Evolutionary conservation across 2,113 vertebrate species (phyloP), one percentile per base, ranked within the genome.

Genomic region (Oxyura jamaicensis): DNA sequence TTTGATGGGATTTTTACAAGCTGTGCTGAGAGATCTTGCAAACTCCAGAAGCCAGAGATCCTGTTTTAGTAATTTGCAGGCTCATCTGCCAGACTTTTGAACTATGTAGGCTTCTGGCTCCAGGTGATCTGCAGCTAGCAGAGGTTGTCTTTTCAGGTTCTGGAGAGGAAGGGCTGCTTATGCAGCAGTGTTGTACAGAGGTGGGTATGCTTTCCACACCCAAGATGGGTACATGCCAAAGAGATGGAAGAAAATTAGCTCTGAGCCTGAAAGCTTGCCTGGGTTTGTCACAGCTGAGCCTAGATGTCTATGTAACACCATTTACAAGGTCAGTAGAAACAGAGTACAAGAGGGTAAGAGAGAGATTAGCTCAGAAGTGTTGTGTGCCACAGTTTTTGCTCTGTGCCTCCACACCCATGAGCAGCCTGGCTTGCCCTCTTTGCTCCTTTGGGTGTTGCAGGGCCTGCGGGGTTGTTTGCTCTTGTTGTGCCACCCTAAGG

Each of bases 1-100:
- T 94, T 93, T 86, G 63, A 80, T 77, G 46, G 22, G 72, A 91
- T 96, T 91, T 87, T 82, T 94, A 67, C 72, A n/a, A 81, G 76
- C 52, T 91, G 35, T 72, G 36, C 75, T 63, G 74, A 81, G 63
- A 90, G 90, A 78, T 23, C 62, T 48, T 50, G 56, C 77, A 48
- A 89, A 92, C 31, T 90, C 69, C 60, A 87, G 82, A 69, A 60
- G 67, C 60, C 48, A 62, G 60, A 87, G 69, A 86, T 95, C 36
- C 78, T 79, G 55, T 94, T 93, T 85, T 65, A 86, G 83, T 33
- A 86, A 88, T 50, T 91, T 56, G 88, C 25, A 55, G 35, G 23
- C 81, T 93, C 74, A 93, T 89, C 91, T 91, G 71, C 86, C 53
- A 72, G 22, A 39, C 66, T 88, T 79, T 78, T 84, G 78, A 86